Base-by-base conservation (phyloP, 2,888 invertebrate species). In the Rhaphigaster nebulosa region DNA sequence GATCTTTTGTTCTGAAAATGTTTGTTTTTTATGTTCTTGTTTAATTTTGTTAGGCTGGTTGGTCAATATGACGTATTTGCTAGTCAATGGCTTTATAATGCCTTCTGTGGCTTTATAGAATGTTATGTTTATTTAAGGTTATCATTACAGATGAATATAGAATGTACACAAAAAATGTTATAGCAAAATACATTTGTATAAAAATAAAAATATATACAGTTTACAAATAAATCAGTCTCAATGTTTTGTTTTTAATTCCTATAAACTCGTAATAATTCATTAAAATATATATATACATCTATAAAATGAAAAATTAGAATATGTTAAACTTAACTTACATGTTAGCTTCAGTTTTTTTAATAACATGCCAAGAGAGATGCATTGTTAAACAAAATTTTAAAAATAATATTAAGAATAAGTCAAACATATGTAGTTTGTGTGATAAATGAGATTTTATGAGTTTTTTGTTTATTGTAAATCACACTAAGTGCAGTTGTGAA, bases 41-140 rank as follows among this genome's bases (percentile, higher is more conserved):
- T 76, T 76, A 76, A 76, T 76, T 76, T 76, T 34, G 70, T 76
- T 76, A 76, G 20, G 70, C 70, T 76, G 70, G 38, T 76, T 76
- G 38, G 70, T 76, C 70, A 76, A 38, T 34, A 76, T 38, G 70
- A 76, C 45, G n/a, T 84, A 84, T 50, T 84, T 84, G 84, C 84
- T 84, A 84, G 84, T 84, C 84, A 84, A n/a, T 84, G 84, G 84
- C 84, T 84, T 80, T 84, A n/a, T 84, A 45, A 84, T 84, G 84
- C 84, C 84, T 84, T 84, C 45, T 84, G 45, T 84, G 84, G 84
- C 84, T 84, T 84, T 84, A 84, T 84, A 84, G 84, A 84, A 84
- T 50, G 41, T 41, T 84, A 84, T 84, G 18, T 84, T 80, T 84
- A 45, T 84, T 84, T 84, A 50, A 84, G 41, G 45, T 50, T 84